A percentile compares a stretch with the other conserved stretches of the same genome.
phyloP scores from a whole-genome alignment of 2,888 invertebrate genomes.

The Camptogramma bilineatum region DNA sequence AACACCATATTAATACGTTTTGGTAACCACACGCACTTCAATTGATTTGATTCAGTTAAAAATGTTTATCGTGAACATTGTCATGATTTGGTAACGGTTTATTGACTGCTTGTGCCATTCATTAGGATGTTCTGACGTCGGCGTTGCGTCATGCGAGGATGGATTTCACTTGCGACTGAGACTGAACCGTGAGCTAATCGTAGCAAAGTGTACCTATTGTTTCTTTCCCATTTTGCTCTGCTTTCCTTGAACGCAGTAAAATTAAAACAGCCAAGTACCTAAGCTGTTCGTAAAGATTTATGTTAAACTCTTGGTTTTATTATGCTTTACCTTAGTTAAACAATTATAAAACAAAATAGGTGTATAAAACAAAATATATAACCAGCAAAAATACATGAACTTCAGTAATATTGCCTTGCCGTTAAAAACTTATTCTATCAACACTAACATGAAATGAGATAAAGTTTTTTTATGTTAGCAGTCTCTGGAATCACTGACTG shows the following conservation, averaged over 20 bases:
- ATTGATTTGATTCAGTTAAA: background rate
- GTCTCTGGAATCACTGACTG: background rate
- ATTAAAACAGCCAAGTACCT: background rate
- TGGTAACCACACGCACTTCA: background rate
- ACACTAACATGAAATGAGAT: too few relatives aligned
- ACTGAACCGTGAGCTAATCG: slow-evolving; percentile 30
- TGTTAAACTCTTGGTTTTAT: too few relatives aligned
- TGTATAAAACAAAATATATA: too few relatives aligned
- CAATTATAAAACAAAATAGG: too few relatives aligned
- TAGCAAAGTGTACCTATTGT: slow-evolving; percentile 30
- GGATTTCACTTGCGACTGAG: slow-evolving; percentile 30
- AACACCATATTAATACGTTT: background rate
- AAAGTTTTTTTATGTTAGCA: background rate
- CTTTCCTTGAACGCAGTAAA: background rate
- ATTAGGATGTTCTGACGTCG: slow-evolving; percentile 46
- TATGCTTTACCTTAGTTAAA: too few relatives aligned
- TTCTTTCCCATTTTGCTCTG: slow-evolving; percentile 21
- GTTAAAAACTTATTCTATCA: too few relatives aligned
- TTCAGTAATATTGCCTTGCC: background rate
- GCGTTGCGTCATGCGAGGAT: slow-evolving; percentile 33
- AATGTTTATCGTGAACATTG: slow-evolving; percentile 14
- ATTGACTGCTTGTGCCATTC: slow-evolving; percentile 47
- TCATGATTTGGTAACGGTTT: slow-evolving; percentile 44
- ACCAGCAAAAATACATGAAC: background rate
- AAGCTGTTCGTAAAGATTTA: background rate